phyloP scores from a whole-genome alignment of 2,797 vertebrate genomes.

The Mallotus villosus region DNA sequence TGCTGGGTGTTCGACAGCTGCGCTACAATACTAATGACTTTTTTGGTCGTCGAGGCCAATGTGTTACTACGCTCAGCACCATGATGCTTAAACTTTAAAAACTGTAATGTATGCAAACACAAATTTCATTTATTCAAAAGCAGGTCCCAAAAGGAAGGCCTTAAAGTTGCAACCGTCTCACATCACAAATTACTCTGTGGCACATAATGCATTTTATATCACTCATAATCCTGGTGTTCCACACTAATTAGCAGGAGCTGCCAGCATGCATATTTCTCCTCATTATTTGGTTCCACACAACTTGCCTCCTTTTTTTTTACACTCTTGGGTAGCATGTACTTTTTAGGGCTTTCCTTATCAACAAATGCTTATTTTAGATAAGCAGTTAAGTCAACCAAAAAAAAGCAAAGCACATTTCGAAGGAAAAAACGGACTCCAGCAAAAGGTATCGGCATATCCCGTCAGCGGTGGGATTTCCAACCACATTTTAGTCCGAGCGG shows the following conservation, averaged over 20 bases:
- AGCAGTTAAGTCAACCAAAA: slow-evolving; percentile 2
- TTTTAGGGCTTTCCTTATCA: slow-evolving; percentile 53
- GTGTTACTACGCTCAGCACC: slow-evolving; percentile 70
- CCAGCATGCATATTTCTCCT: slow-evolving; percentile 67
- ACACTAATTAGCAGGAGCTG: slow-evolving; percentile 73
- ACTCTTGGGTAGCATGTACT: slow-evolving; percentile 54
- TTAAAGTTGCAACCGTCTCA: slow-evolving; percentile 76
- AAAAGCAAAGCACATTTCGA: slow-evolving; percentile 34
- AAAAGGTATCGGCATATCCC: slow-evolving; percentile 37
- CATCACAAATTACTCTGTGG: slow-evolving; percentile 71
- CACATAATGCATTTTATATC: slow-evolving; percentile 76
- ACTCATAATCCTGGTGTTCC: slow-evolving; percentile 77
- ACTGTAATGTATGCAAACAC: slow-evolving; percentile 76
- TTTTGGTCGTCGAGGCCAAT: slow-evolving; percentile 60
- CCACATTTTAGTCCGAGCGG: slow-evolving; percentile 15
- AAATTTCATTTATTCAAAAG: slow-evolving; percentile 73
- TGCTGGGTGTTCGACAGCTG: slow-evolving; percentile 71
- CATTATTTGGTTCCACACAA: slow-evolving; percentile 64
- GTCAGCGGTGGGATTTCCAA: slow-evolving; percentile 34
- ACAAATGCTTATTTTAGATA: slow-evolving; percentile 43
- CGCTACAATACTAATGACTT: slow-evolving; percentile 68
- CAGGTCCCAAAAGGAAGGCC: slow-evolving; percentile 72
- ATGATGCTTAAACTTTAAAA: slow-evolving; percentile 68
- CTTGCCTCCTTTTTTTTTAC: slow-evolving; percentile 40
- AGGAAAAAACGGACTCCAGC: slow-evolving; percentile 37